Evolutionary conservation across 2,888 invertebrate genomes (phyloP), one percentile per base, ranked within the genome.

Genomic region (Cheilosia pagana): DNA sequence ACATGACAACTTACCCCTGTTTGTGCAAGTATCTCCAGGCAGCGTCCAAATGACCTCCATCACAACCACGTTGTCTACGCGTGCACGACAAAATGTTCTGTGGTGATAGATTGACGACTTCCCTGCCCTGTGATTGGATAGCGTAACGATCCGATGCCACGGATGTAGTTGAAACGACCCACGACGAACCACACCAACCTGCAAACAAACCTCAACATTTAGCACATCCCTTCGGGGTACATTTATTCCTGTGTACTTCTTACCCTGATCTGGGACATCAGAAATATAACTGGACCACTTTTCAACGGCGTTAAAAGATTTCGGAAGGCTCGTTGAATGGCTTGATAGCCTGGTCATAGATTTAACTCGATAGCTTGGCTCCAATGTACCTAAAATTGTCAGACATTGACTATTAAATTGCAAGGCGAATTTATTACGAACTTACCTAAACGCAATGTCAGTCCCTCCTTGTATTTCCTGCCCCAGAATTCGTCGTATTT

Each of bases 41-140:
- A 70, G 95, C 93, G 90, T 98, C 98, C 87, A 98, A 93, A 90
- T 97, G 95, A 0, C 98, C 99, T 0, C 98, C 98, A 41, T 94
- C 92, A 90, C 99, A 99, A 28, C 96, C 97, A 88, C 97, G 96
- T 50, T 95, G 94, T 79, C 95, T 94, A 62, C 93, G 94, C 90
- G 96, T 96, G 90, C 99, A 99, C 0, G 97, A 96, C 2, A 99
- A 91, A 28, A 99, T 93, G 83, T 97, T 95, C 90, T 99, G 98
- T 0, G 97, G 94, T 68, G 98, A 96, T 41, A 98, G 93, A 39
- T 93, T 91, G 6, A 95, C 93, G 16, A 93, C 93, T 90, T 97
- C 96, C 10, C 93, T 93, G 0, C 98, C 98, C 87, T 95, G 95
- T 7, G 97, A 97, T 91, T 97, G 96, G 87, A 98, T 96, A 5